A percentile compares a stretch with the other conserved stretches of the same genome.
These are phyloP conservation scores for Dynastes grantii DNA, from an alignment of 2,888 invertebrate genomes.

Conservation along the genomic window DNA sequence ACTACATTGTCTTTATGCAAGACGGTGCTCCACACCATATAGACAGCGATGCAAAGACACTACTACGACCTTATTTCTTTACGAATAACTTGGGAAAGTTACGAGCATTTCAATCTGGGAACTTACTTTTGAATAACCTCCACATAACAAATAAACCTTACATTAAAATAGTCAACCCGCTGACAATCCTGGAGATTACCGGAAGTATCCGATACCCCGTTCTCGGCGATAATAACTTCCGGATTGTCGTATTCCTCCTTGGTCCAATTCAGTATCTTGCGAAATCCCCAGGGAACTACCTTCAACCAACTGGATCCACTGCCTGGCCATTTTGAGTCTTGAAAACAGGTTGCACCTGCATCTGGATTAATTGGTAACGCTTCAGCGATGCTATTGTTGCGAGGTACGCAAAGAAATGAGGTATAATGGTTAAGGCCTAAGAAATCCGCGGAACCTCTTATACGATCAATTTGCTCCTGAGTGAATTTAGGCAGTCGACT, in stretches of 20 bases:
- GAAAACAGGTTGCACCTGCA: constrained; percentile 65
- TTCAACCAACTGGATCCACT: constrained; percentile 67
- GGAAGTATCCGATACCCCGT: constrained; percentile 71
- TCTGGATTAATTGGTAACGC: constrained; percentile 60
- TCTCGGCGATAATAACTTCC: constrained; percentile 73
- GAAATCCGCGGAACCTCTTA: constrained; percentile 75
- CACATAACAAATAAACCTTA: constrained; percentile 28
- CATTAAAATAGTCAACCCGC: constrained; percentile 59
- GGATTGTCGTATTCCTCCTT: constrained; percentile 61
- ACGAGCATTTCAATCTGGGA: too few species aligned
- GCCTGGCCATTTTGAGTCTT: constrained; percentile 72
- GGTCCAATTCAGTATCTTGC: constrained; percentile 72
- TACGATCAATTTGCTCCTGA: constrained; percentile 67
- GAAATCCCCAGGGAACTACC: constrained; percentile 76
- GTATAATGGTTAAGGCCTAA: constrained; percentile 79
- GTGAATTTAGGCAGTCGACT: constrained; percentile 72
- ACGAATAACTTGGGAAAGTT: too few species aligned
- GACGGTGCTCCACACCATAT: too few species aligned
- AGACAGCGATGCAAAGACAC: too few species aligned
- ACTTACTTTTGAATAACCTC: too few species aligned
- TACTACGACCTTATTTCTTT: too few species aligned
- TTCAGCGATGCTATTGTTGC: not conserved
- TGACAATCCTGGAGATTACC: constrained; percentile 63
- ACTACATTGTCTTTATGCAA: too few species aligned
- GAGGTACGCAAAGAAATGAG: constrained; percentile 67